These are phyloP conservation scores for Candidula unifasciata DNA, from an alignment of 2,888 invertebrate genomes.

Conservation along the genomic window DNA sequence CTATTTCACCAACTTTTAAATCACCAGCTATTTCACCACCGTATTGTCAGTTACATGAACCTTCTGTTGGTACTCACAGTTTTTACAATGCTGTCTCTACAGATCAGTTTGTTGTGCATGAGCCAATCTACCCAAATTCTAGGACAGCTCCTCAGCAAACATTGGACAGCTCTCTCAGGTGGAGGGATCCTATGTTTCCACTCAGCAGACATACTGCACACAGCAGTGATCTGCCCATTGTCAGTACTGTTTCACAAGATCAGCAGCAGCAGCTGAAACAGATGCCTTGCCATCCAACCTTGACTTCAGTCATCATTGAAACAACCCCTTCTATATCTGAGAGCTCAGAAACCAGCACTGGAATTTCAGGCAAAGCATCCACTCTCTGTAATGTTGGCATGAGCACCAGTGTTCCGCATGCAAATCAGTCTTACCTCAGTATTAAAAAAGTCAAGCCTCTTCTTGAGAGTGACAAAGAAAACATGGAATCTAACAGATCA, in stretches of 20 bases:
- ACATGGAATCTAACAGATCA: neutral
- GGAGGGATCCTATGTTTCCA: neutral
- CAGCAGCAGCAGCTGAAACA: neutral
- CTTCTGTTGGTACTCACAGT: neutral
- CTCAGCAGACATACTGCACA: neutral
- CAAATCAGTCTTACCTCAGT: no score
- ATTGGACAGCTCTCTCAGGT: neutral
- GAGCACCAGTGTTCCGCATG: neutral
- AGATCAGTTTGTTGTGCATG: neutral
- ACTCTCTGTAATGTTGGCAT: neutral
- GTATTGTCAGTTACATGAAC: no score
- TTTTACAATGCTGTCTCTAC: neutral
- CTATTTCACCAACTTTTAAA: neutral
- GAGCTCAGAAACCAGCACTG: neutral
- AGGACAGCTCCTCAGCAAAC: neutral
- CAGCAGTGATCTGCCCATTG: neutral
- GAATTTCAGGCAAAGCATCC: neutral
- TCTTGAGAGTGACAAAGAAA: neutral
- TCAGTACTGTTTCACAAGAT: neutral
- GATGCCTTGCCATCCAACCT: neutral
- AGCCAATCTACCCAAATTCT: neutral
- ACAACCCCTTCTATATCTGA: neutral
- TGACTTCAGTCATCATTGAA: neutral
- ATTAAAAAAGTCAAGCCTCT: neutral
- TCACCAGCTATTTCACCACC: neutral